phyloP scores from a whole-genome alignment of 2,113 vertebrate genomes.

The Proteles cristata region DNA sequence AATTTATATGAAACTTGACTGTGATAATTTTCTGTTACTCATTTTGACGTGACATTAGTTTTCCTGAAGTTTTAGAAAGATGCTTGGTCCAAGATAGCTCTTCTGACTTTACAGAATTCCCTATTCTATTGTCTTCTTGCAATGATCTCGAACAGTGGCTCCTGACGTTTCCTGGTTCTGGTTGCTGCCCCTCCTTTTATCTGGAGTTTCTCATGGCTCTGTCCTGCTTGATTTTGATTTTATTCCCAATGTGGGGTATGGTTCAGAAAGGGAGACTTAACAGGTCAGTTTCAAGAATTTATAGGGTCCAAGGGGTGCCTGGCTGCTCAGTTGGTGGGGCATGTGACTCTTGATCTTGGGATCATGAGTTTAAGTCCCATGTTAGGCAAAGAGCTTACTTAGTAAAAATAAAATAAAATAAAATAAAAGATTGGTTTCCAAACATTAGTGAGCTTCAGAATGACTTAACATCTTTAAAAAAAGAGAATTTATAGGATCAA shows the following conservation, averaged over 20 bases:
- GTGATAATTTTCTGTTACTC: background rate
- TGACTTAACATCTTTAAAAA: background rate
- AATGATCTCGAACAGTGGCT: background rate
- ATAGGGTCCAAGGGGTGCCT: background rate
- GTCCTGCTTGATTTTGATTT: background rate
- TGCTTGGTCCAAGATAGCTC: background rate
- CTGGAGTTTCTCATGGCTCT: background rate
- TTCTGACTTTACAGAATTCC: background rate
- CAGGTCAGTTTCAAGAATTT: background rate
- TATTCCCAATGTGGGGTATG: background rate
- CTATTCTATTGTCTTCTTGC: background rate
- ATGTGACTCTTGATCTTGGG: background rate
- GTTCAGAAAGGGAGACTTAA: background rate
- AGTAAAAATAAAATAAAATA: background rate
- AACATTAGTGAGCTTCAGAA: background rate
- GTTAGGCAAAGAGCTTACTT: background rate
- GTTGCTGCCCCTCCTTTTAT: background rate
- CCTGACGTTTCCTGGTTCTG: background rate
- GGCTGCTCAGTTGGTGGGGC: background rate
- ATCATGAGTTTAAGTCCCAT: background rate
- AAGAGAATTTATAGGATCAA: background rate
- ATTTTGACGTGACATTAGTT: background rate
- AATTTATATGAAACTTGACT: background rate
- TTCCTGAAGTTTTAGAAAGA: background rate
- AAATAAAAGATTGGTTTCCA: background rate